These are phyloP conservation scores for Esperia sulphurella DNA, from an alignment of 2,888 invertebrate species.

Conservation along the genomic window DNA sequence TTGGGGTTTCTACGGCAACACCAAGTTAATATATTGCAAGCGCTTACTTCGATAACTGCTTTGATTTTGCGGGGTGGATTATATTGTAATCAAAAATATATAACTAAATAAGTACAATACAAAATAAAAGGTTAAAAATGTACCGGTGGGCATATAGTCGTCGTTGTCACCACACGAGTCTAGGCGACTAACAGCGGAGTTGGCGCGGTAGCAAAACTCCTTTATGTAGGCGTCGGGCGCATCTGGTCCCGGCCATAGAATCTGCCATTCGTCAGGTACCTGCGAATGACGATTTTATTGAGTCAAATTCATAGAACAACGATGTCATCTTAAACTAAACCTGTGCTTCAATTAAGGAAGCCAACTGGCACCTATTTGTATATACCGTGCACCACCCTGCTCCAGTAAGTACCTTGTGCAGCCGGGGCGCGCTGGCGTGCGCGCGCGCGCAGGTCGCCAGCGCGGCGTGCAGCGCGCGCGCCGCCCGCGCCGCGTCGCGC, in stretches of 20 bases:
- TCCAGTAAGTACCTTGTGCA: constrained; percentile 28
- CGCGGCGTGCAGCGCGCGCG: constrained; percentile 41
- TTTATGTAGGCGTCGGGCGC: constrained; percentile 45
- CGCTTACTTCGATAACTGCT: no score
- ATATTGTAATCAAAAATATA: no score
- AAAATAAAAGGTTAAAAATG: no score
- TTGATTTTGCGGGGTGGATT: no score
- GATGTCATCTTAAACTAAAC: no score
- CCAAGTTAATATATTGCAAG: no score
- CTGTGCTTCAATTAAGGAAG: no score
- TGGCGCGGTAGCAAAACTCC: constrained; percentile 56
- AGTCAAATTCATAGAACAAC: no score
- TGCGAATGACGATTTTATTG: constrained; percentile 14
- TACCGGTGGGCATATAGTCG: constrained; percentile 48
- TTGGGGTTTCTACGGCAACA: no score
- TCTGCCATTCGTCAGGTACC: constrained; percentile 65
- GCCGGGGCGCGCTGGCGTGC: not conserved
- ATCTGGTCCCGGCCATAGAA: constrained; percentile 54
- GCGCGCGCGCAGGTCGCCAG: constrained; percentile 22
- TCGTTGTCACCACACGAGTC: constrained; percentile 9
- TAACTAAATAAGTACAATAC: no score
- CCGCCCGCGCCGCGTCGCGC: constrained; percentile 39
- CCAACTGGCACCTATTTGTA: no score
- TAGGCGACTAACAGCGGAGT: constrained; percentile 39
- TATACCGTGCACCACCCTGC: no score